Conservation (phyloP, 1,140 invertebrate species). For the Drosophila rufa region DNA sequence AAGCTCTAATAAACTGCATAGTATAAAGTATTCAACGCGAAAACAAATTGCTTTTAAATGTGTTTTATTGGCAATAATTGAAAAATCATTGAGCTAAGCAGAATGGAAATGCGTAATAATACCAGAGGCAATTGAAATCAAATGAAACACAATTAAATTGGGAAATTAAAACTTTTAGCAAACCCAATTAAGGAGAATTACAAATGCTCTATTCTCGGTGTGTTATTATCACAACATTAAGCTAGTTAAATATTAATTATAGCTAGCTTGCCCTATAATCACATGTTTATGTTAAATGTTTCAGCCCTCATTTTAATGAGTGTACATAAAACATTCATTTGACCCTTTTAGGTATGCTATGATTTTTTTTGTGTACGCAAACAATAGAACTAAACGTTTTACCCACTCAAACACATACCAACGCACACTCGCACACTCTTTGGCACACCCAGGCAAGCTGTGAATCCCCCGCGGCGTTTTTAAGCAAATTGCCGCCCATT, state of each 20-base stretch:
- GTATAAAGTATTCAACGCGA: not conserved
- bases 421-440: conserved; percentile 2
- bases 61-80: not conserved
- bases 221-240: not conserved
- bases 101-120: not conserved
- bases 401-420: conserved; percentile 14
- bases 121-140: not conserved
- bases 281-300: not conserved
- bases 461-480: conserved; percentile 55
- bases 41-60: not conserved
- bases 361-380: conserved; percentile 27
- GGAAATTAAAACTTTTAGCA: not conserved
- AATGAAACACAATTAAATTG: not conserved
- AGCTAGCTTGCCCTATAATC: not conserved
- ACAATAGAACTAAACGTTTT: conserved; percentile 50
- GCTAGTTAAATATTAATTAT: not conserved
- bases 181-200: not conserved
- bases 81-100: not conserved
- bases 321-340: conserved; percentile 8
- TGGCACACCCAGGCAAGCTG: conserved; percentile 5
- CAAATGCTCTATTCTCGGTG: not conserved
- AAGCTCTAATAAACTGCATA: not conserved
- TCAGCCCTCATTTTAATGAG: not conserved
- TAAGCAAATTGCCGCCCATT: conserved; percentile 70
- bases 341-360: conserved; percentile 38